Evolutionary conservation across 2,888 invertebrate species (phyloP).

Genomic region (Lydus trimaculatus): DNA sequence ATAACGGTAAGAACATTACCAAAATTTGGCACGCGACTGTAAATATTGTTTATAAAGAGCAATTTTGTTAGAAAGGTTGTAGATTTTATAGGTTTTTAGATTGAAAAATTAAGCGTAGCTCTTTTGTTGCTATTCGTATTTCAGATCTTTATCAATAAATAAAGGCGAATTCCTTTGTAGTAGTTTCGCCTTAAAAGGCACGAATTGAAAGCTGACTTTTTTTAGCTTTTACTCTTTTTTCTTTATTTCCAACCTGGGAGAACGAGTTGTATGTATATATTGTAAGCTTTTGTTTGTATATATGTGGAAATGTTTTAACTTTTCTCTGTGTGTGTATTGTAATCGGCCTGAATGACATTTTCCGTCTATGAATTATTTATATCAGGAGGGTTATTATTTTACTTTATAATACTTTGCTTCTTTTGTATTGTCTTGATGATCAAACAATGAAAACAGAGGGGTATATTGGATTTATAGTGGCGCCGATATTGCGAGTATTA

Average conservation of each 20-base stretch:
- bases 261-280: neutral
- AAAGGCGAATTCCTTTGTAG: slow-evolving; percentile 50
- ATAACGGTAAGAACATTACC: neutral
- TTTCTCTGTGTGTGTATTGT: slow-evolving; percentile 34
- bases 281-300: neutral
- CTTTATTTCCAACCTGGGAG: neutral
- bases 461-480: neutral
- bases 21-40: neutral
- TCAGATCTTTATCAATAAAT: slow-evolving; percentile 55
- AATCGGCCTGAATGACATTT: slow-evolving; percentile 48
- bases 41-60: neutral
- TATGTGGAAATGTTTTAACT: slow-evolving; percentile 9
- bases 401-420: slow-evolving; percentile 36
- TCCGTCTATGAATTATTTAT: slow-evolving; percentile 50
- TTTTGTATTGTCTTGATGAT: slow-evolving; percentile 46
- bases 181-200: slow-evolving; percentile 52
- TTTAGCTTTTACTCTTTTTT: slow-evolving; percentile 19
- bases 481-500: neutral
- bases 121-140: slow-evolving; percentile 52
- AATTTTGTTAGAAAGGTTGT: neutral
- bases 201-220: slow-evolving; percentile 45
- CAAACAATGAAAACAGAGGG: slow-evolving; percentile 16
- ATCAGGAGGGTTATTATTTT: slow-evolving; percentile 20
- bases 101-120: slow-evolving; percentile 49
- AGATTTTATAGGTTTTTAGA: slow-evolving; percentile 32